These are phyloP conservation scores for Eupithecia vulgata DNA, from an alignment of 2,888 invertebrate genomes.

Conservation along the genomic window DNA sequence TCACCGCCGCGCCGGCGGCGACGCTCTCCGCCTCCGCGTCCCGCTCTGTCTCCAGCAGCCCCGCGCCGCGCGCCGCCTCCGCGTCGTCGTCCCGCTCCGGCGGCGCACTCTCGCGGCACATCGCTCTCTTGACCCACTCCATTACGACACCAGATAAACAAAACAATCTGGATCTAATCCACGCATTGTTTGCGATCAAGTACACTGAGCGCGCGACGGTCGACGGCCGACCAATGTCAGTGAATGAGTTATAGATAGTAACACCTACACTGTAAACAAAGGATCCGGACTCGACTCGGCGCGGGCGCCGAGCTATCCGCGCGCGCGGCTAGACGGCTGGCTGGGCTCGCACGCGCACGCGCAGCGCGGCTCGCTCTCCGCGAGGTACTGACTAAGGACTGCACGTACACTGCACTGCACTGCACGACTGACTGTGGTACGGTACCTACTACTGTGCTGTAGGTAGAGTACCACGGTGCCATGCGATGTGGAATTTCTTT, in stretches of 20 bases:
- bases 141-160: constrained; percentile 44
- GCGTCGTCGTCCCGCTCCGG: constrained; percentile 24
- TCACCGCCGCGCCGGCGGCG: constrained; percentile 45
- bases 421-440: no score
- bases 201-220: background rate
- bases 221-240: background rate
- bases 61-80: constrained; percentile 20
- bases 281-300: constrained; percentile 19
- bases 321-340: no score
- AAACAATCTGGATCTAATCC: background rate
- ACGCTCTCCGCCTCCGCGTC: constrained; percentile 39
- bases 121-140: constrained; percentile 65
- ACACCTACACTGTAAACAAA: constrained; percentile 47
- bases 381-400: constrained; percentile 14
- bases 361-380: constrained; percentile 38
- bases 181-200: background rate
- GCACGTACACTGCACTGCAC: no score
- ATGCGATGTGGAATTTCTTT: constrained; percentile 3
- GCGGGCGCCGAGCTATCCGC: background rate
- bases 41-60: background rate
- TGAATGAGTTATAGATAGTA: background rate
- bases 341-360: constrained; percentile 46
- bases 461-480: background rate
- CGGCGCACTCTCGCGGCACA: constrained; percentile 47
- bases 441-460: background rate